Evolutionary conservation across 2,797 vertebrate species (phyloP), one percentile per base, ranked within the genome.

Genomic region (Aulostomus chinensis): DNA sequence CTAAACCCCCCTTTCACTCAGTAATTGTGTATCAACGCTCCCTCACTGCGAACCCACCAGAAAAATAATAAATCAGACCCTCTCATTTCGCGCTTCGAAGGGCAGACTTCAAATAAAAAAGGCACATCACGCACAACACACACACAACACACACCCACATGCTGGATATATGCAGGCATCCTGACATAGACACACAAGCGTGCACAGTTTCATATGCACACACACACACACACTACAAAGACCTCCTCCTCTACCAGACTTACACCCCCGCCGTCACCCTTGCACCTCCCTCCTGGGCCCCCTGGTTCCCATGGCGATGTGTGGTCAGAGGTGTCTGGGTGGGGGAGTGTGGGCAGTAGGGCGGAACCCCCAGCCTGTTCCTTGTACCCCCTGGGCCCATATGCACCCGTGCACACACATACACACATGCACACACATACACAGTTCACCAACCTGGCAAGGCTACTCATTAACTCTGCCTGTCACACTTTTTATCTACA

Each of bases 11-110:
- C 63, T 48, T 66, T 73, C 64, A 37, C 73, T 86, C 84, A 83
- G 89, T 92, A 91, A 91, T 91, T 91, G 89, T 92, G 89, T 92
- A 90, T 90, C 88, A 90, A 88, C 78, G 86, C 87, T 89, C 91
- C 89, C 85, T 89, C 88, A 89, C 86, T 84, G 86, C 68, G 67
- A 88, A 84, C 85, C 89, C 86, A 88, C 85, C 85, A 89, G 88
- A 91, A 91, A 91, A 91, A 92, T 91, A 91, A 92, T 91, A 92
- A 92, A 92, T 92, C 90, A 91, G 87, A 88, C 83, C 86, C 88
- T 91, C 90, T 92, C 90, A 92, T 92, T 92, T 92, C 89, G 89
- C 89, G 90, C 91, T 91, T 91, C 86, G 88, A 74, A 90, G 89
- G 87, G 83, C 91, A 92, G 90, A 90, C 89, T 91, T 91, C 88